Conservation (phyloP, 1,140 invertebrate species). For the Scaptomyza hsui region DNA sequence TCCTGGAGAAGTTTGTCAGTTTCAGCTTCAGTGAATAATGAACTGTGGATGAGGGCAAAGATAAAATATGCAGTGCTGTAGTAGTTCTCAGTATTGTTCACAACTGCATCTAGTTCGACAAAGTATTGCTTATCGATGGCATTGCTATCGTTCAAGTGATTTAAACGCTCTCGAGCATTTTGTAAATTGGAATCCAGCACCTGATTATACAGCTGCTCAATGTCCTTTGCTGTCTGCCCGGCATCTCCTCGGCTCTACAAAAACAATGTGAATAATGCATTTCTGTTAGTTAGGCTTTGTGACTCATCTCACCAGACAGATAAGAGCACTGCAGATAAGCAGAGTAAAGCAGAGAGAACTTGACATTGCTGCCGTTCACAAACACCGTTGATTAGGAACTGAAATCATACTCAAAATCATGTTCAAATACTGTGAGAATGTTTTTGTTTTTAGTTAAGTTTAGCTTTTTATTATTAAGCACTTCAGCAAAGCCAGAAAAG, state of each 20-base stretch:
- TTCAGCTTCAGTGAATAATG: constrained; percentile 18
- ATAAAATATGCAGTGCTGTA: constrained; percentile 62
- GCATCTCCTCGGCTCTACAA: constrained; percentile 4
- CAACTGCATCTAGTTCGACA: constrained; percentile 41
- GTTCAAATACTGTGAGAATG: neutral
- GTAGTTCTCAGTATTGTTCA: constrained; percentile 38
- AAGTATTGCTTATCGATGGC: constrained; percentile 61
- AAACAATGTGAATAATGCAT: neutral
- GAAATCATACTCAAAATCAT: neutral
- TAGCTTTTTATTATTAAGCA: constrained; percentile 74
- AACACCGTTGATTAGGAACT: constrained; percentile 2
- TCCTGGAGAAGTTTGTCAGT: constrained; percentile 37
- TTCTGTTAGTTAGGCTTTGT: neutral
- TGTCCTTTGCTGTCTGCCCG: constrained; percentile 9
- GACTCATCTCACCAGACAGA: constrained; percentile 14
- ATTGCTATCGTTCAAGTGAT: constrained; percentile 38
- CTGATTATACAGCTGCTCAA: constrained; percentile 59
- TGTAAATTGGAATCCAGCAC: constrained; percentile 48
- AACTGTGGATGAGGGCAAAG: constrained; percentile 51
- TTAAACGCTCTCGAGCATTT: constrained; percentile 21
- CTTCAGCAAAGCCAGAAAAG: constrained; percentile 56
- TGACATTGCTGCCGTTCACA: constrained; percentile 9
- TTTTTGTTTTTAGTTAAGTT: constrained; percentile 37
- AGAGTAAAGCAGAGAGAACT: neutral
- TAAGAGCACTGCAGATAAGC: constrained; percentile 21